Conservation (phyloP, 2,113 vertebrate genomes). For the Rynchops niger region DNA sequence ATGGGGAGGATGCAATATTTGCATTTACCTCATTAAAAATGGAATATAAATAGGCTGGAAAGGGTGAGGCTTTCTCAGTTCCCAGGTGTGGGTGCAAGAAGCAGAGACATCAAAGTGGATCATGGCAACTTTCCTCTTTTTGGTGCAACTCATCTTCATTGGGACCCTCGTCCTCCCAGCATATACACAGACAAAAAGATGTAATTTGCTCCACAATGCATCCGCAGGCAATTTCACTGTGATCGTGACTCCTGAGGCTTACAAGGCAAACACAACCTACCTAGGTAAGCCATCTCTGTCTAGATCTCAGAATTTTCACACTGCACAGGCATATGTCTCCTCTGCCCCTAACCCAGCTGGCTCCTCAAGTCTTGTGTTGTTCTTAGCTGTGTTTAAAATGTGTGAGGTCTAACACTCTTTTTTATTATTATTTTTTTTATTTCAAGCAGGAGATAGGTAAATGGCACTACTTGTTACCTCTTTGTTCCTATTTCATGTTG, state of each 20-base stretch:
- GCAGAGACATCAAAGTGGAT: neutral
- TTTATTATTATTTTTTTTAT: fast-evolving
- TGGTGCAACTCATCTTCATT: neutral
- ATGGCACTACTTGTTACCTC: neutral
- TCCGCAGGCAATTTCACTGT: neutral
- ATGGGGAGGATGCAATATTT: neutral
- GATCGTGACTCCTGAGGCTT: fast-evolving
- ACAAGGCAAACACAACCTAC: neutral
- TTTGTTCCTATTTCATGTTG: neutral
- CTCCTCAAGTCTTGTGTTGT: neutral
- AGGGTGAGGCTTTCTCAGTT: neutral
- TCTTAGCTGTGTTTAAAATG: neutral
- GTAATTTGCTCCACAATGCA: fast-evolving
- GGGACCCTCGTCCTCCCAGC: neutral
- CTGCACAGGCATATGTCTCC: neutral
- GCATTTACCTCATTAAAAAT: neutral
- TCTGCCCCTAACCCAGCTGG: neutral
- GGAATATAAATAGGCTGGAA: neutral
- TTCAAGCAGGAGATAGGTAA: neutral
- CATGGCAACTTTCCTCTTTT: slow-evolving; percentile 15
- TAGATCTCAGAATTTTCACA: neutral
- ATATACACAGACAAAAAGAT: fast-evolving
- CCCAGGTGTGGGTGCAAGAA: neutral
- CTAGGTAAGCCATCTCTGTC: slow-evolving; percentile 30
- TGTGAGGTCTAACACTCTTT: neutral